These are phyloP conservation scores for Platichthys flesus DNA, from an alignment of 2,113 vertebrate genomes.

Conservation along the genomic window DNA sequence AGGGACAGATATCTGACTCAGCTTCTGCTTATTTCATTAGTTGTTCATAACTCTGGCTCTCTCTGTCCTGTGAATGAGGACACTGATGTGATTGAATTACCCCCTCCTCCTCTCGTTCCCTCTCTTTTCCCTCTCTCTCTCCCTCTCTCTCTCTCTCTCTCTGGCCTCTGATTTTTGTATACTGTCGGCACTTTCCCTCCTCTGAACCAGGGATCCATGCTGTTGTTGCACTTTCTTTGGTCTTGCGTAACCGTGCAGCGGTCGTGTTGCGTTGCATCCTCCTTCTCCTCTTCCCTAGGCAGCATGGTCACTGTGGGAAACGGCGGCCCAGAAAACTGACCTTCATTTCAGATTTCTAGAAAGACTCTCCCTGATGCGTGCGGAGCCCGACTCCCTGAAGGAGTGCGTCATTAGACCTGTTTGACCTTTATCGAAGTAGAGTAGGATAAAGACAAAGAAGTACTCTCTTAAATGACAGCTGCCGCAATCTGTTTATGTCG, in stretches of 20 bases:
- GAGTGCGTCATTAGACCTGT: slow-evolving; percentile 43
- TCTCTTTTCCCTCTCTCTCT: slow-evolving; percentile 4
- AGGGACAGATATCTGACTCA: slow-evolving; percentile 67
- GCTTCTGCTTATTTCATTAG: slow-evolving; percentile 75
- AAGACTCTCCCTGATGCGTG: slow-evolving; percentile 26
- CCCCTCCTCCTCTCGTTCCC: slow-evolving; percentile 20
- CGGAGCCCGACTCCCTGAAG: slow-evolving; percentile 40
- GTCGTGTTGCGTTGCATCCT: slow-evolving; percentile 57
- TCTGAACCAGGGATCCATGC: slow-evolving; percentile 56
- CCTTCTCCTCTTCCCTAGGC: slow-evolving; percentile 60
- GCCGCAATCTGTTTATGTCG: slow-evolving; percentile 45
- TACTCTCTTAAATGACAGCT: slow-evolving; percentile 26
- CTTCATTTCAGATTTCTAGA: slow-evolving; percentile 68
- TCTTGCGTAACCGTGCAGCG: slow-evolving; percentile 64
- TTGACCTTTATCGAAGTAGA: slow-evolving; percentile 53
- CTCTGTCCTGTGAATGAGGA: slow-evolving; percentile 66
- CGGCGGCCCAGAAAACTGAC: slow-evolving; percentile 68
- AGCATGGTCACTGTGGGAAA: slow-evolving; percentile 68
- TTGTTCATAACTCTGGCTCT: slow-evolving; percentile 51
- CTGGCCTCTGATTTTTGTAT: slow-evolving; percentile 49
- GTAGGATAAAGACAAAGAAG: slow-evolving; percentile 26
- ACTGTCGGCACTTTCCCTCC: slow-evolving; percentile 63
- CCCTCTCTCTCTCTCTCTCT: slow-evolving; percentile 1
- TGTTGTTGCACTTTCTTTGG: slow-evolving; percentile 71
- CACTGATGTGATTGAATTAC: slow-evolving; percentile 74